Evolutionary conservation across 2,797 vertebrate species (phyloP), one percentile per base, ranked within the genome.

Genomic region (Rhynchotus rufescens): DNA sequence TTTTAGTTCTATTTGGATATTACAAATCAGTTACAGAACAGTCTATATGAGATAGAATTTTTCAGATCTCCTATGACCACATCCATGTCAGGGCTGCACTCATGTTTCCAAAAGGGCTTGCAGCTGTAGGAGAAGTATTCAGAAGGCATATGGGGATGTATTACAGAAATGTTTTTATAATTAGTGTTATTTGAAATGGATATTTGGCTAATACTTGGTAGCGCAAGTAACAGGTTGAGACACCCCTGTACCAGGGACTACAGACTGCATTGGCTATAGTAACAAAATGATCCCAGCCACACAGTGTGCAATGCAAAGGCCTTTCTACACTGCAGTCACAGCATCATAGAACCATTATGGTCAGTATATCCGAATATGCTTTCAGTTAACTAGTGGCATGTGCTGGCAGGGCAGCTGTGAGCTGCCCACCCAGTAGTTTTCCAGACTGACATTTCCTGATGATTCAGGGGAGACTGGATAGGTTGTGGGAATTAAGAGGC

Each of bases 1-100:
- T 77, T 93, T 92, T 57, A 82, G 22, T 57, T 84, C 25, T 80
- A 42, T 15, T 60, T 34, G 26, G 54, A 36, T 42, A 74, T 51
- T 45, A 86, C 32, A 71, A 82, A 82, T 57, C 57, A 77, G 47
- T 16, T 82, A 28, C 65, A 61, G 42, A 54, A 21, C 17, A 44
- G 26, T 38, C 32, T 36, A 19, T 62, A 91, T 74, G 40, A 64
- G 30, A 26, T 15, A 38, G 15, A 16, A 32, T 32, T 69, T 91
- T 52, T 65, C 16, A 34, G 23, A 60, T 51, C 21, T 74, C 4
- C 2, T 19, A 49, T 28, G 34, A 45, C 20, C 2, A 3, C n/a
- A 61, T 20, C 82, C 15, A 15, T 26, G 23, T 1, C 10, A 78
- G 72, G 16, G 22, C 42, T n/a, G 76, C 28, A 17, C 56, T 87